A percentile compares a stretch with the other conserved stretches of the same genome.
Evolutionary conservation across 2,113 vertebrate genomes (phyloP).

Genomic region (Heptranchias perlo): DNA sequence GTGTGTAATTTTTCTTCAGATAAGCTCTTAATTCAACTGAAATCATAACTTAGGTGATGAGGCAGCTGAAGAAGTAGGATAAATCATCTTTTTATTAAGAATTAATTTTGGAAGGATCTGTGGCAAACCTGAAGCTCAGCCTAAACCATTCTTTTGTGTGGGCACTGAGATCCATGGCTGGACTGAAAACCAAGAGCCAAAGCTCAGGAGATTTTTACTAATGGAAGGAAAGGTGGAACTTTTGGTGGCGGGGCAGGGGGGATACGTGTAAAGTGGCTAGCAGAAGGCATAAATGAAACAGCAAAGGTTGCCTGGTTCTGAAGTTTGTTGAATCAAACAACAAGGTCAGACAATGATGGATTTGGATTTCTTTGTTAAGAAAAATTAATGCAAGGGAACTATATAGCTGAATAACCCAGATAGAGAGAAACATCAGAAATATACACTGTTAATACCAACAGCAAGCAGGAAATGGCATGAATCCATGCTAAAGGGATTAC

Average conservation of each 20-base stretch:
- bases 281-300: not conserved
- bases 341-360: not conserved
- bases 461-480: not conserved
- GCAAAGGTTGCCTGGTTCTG: not conserved
- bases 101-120: not conserved
- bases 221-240: not conserved
- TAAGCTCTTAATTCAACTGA: not conserved
- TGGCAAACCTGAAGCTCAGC: not conserved
- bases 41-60: not conserved
- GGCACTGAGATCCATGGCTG: not conserved
- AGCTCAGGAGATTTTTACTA: not conserved
- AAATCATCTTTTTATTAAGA: not conserved
- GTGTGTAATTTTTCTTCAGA: not conserved
- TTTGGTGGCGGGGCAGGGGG: not conserved
- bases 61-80: not conserved
- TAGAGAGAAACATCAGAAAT: not conserved
- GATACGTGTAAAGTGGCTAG: not conserved
- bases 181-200: too few species aligned
- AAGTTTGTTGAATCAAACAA: not conserved
- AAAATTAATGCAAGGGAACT: not conserved
- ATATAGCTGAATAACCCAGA: not conserved
- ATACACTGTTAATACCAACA: not conserved
- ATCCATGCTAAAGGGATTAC: not conserved
- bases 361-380: not conserved
- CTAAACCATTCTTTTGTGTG: not conserved